Base-by-base conservation (phyloP, 2,888 invertebrate genomes). In the Aplocera efformata region DNA sequence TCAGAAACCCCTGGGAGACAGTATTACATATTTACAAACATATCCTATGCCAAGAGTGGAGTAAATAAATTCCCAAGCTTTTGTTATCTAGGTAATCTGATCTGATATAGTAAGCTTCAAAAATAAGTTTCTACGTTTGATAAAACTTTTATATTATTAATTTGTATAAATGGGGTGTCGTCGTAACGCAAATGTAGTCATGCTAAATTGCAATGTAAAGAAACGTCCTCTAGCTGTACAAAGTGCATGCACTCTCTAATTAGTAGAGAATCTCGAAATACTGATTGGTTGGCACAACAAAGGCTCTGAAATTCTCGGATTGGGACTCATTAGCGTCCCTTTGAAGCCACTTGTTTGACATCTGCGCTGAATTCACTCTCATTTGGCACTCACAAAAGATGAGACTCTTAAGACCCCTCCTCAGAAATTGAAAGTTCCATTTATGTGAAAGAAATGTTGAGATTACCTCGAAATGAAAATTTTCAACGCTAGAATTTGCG, bases 331-430 rank as follows among this genome's bases (percentile, higher is more conserved):
- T 69, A 69, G 67, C 56, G 60, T 56, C 56, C 59, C 68, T 69
- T 67, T 69, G 67, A 67, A 58, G 53, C 58, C 58, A 57, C 60
- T 64, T 67, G 68, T 68, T 69, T 66, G 67, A 67, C 62, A 66
- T 65, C 59, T 50, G 59, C 57, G 57, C 60, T 63, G 63, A 67
- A 69, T 67, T 63, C 56, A 45, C 58, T 62, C 59, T 67, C 66
- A 62, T 68, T 69, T 63, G 58, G 49, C 60, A 63, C 65, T 68
- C 60, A 62, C 57, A 64, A 62, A 65, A 60, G 61, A 58, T 67
- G 58, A 63, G 59, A 58, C 55, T 58, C 42, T 50, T 56, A 56
- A 60, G 52, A 33, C 35, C 55, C 48, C 57, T 56, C 40, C 43
- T 49, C 57, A 62, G 60, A 60, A 56, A 63, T 61, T 56, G 56